A percentile compares a stretch with the other conserved stretches of the same genome.
Conservation (phyloP, 2,888 invertebrate species). For the Acleris emargana region DNA sequence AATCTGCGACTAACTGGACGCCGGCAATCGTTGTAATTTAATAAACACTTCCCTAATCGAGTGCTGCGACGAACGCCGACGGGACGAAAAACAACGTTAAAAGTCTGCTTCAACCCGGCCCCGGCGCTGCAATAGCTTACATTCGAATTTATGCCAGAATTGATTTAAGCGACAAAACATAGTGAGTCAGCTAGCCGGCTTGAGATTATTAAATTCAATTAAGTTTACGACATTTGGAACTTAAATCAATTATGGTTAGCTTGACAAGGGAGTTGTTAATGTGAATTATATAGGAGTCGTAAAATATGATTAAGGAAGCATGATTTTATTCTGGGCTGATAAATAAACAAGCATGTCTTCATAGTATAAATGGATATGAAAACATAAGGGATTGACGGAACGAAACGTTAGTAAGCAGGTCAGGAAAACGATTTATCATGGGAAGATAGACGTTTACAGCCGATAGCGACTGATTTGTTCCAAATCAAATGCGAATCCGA, state of each 20-base stretch:
- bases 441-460: constrained; percentile 62
- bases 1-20: constrained; percentile 71
- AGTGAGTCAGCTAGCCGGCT: constrained; percentile 15
- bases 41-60: constrained; percentile 79
- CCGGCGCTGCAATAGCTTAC: constrained; percentile 34
- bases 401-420: constrained; percentile 60
- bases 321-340: background rate
- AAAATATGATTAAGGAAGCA: constrained; percentile 16
- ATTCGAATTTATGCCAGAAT: constrained; percentile 33
- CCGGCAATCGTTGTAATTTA: constrained; percentile 74
- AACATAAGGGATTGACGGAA: constrained; percentile 32
- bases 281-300: constrained; percentile 30
- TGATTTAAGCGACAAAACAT: constrained; percentile 28
- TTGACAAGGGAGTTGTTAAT: constrained; percentile 25
- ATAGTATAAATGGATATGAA: constrained; percentile 12
- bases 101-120: constrained; percentile 48
- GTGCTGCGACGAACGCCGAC: constrained; percentile 61
- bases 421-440: constrained; percentile 65
- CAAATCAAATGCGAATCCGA: constrained; percentile 66
- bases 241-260: constrained; percentile 25
- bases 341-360: background rate
- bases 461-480: constrained; percentile 68
- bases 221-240: constrained; percentile 28
- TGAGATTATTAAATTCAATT: constrained; percentile 30
- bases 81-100: constrained; percentile 61